Conservation (phyloP, 2,888 invertebrate genomes). For the Siphlonurus alternatus region DNA sequence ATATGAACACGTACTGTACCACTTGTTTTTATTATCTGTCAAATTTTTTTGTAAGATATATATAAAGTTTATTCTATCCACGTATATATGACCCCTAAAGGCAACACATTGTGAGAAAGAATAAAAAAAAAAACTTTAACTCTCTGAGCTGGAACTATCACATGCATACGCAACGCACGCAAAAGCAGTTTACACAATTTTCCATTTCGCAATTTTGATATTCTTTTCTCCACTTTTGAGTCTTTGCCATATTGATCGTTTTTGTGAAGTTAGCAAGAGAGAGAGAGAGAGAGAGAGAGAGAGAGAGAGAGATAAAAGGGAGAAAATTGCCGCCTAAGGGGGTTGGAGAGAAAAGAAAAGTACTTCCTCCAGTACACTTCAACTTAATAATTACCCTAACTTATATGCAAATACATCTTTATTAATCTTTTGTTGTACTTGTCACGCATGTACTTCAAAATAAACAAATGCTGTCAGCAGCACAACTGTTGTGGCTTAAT, state of each 20-base stretch:
- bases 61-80: not conserved
- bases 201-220: not conserved
- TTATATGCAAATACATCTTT: no score
- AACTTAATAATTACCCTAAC: no score
- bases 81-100: not conserved
- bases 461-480: no score
- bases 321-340: not conserved
- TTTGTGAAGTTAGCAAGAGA: not conserved
- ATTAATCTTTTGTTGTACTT: no score
- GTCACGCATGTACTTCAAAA: no score
- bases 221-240: not conserved
- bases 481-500: no score
- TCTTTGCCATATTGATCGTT: not conserved
- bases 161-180: not conserved
- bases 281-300: not conserved
- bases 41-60: not conserved
- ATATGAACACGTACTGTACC: not conserved
- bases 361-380: no score
- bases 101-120: no score
- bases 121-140: no score
- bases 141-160: not conserved
- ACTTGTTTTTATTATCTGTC: not conserved
- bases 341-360: not conserved
- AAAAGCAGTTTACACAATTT: not conserved
- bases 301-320: not conserved